Evolutionary conservation across 2,888 invertebrate species (phyloP), one percentile per base, ranked within the genome.

Genomic region (Lasioglossum vierecki): DNA sequence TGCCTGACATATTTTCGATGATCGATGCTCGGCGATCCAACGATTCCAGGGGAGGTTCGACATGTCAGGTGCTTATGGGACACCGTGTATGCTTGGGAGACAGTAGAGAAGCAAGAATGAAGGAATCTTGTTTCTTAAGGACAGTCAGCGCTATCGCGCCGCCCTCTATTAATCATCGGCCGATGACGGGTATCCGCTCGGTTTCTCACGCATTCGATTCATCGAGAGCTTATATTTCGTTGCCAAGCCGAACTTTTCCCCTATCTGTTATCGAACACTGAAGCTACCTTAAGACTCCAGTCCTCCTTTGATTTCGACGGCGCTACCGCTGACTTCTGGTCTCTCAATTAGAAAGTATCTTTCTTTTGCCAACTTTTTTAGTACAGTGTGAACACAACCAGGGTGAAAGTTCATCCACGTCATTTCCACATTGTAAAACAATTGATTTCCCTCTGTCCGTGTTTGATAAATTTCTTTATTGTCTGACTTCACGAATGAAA

Each of bases 81-180:
- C 91, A 91, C 88, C 88, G 76, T 91, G 91, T 90, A 90, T 82
- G 77, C 46, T 79, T 76, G 72, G 79, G 82, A 76, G 80, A 57
- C 71, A 44, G 76, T 72, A 77, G 72, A 80, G 84, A 78, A 82
- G 79, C 85, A 71, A 72, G 86, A 77, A 71, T 66, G 82, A 78
- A 82, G 70, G 87, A 87, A 81, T 87, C 84, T 86, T 88, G 91
- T 90, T 88, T 79, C 81, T 90, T 90, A 85, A 88, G 84, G 83
- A 87, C 87, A 83, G 88, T 76, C 80, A 46, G 41, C 78, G 88
- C 84, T 91, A 91, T 91, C 91, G 86, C 84, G 84, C 82, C 85
- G 82, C 84, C 85, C 88, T 91, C 91, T 91, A 91, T 91, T 91
- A 91, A 91, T 91, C 91, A 91, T 88, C 77, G 85, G 11, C 4